phyloP scores from a whole-genome alignment of 2,797 vertebrate species.

The Pangasius macronema region DNA sequence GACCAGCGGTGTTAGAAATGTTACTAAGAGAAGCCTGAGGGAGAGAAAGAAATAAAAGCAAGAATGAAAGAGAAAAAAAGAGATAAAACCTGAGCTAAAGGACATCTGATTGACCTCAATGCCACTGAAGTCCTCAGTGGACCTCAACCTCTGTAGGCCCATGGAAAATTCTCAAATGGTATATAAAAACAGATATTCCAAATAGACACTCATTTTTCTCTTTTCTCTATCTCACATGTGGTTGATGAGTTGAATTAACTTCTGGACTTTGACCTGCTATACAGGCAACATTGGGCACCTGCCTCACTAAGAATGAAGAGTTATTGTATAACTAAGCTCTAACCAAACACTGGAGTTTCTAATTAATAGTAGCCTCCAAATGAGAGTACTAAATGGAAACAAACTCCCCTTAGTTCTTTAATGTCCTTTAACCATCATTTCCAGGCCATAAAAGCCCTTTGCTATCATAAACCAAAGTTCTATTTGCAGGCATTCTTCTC shows the following conservation, averaged over 20 bases:
- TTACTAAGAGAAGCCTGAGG: neutral
- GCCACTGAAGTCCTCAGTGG: neutral
- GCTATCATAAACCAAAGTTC: neutral
- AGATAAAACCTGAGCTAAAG: neutral
- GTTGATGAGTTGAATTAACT: neutral
- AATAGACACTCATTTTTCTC: neutral
- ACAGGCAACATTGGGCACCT: neutral
- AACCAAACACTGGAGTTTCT: neutral
- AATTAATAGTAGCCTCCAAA: neutral
- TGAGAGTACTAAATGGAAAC: neutral
- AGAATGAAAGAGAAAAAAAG: neutral
- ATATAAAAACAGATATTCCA: neutral
- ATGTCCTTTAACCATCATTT: neutral
- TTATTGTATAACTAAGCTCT: neutral
- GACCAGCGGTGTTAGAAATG: neutral
- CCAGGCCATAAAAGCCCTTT: constrained; percentile 4
- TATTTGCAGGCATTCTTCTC: neutral
- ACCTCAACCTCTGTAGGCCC: too few species aligned
- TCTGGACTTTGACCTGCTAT: neutral
- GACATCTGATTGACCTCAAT: neutral
- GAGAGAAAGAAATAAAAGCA: neutral
- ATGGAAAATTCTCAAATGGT: neutral
- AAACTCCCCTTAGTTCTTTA: too few species aligned
- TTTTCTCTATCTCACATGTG: neutral
- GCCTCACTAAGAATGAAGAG: neutral